Base-by-base conservation (phyloP, 1,140 invertebrate species). In the Archegozetes longisetosus region DNA sequence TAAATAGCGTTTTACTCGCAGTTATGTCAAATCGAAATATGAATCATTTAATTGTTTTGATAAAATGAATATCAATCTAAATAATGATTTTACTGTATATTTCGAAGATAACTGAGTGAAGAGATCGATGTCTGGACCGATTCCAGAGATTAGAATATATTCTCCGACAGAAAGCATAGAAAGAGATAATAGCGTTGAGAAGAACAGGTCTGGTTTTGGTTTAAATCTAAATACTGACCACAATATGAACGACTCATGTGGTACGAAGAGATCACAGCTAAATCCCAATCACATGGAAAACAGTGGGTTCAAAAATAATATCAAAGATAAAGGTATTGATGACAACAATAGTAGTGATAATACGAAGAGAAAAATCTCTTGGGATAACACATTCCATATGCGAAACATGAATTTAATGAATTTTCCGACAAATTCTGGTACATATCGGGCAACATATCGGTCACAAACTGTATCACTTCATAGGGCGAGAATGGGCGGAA, bases 401-500 rank as follows among this genome's bases (percentile, higher is more conserved):
- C 20, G 50, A 51, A 51, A 20, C 24, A 26, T 51, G 12, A 51
- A 51, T 25, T 20, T 51, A 51, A 26, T 25, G 20, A 51, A 51
- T 51, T 51, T 51, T n/a, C 6, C 6, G 6, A 20, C 50, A 6
- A 51, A 22, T 20, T 22, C 20, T 9, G 6, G 6, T 6, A 9
- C 20, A 4, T 9, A 51, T 25, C 20, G 50, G 24, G 6, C 50
- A 6, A 51, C 50, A 9, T 25, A 51, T 51, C 50, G 50, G 12
- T 51, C 50, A 13, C 50, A 51, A 9, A 20, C 20, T 20, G n/a
- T 22, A 22, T 51, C 50, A 6, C 50, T 60, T 26, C 52, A 60
- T 27, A 20, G 58, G 23, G 50, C 50, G 14, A n/a, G 53, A 60
- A 60, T 60, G 13, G 58, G 58, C 24, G 25, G 17, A n/a, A 53